Percentiles rank a stretch among this genome's conserved stretches.
Evolutionary conservation across 2,797 vertebrate species (phyloP).

Genomic region (Peromyscus melanophrys): DNA sequence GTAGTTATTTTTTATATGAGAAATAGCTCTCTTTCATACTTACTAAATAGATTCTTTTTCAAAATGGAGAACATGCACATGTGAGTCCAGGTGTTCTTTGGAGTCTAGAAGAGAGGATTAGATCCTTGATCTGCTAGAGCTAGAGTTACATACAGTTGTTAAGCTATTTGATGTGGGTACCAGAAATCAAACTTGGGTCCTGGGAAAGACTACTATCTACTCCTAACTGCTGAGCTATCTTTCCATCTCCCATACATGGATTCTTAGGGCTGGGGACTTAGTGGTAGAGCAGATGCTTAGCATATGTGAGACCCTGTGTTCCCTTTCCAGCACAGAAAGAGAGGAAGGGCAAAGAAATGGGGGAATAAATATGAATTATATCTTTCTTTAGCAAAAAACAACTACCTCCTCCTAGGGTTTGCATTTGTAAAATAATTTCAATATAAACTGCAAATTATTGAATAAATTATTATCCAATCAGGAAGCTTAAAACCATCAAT

Average conservation of each 20-base stretch:
- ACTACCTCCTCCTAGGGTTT: not conserved
- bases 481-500: not conserved
- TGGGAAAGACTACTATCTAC: not conserved
- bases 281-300: not conserved
- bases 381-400: not conserved
- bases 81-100: not conserved
- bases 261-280: not conserved
- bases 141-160: not conserved
- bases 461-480: not conserved
- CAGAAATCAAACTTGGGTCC: not conserved
- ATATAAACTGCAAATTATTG: not conserved
- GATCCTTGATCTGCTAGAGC: not conserved
- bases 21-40: not conserved
- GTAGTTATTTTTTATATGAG: not conserved
- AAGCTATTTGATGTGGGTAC: not conserved
- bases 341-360: not conserved
- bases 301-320: not conserved
- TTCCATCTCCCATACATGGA: not conserved
- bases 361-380: not conserved
- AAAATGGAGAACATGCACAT: not conserved
- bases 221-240: not conserved
- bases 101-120: not conserved
- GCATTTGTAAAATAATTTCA: not conserved
- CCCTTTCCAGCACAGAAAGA: not conserved
- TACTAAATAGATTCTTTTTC: not conserved